Base-by-base conservation (phyloP, 2,888 invertebrate genomes). In the Octonoba sinensis region DNA sequence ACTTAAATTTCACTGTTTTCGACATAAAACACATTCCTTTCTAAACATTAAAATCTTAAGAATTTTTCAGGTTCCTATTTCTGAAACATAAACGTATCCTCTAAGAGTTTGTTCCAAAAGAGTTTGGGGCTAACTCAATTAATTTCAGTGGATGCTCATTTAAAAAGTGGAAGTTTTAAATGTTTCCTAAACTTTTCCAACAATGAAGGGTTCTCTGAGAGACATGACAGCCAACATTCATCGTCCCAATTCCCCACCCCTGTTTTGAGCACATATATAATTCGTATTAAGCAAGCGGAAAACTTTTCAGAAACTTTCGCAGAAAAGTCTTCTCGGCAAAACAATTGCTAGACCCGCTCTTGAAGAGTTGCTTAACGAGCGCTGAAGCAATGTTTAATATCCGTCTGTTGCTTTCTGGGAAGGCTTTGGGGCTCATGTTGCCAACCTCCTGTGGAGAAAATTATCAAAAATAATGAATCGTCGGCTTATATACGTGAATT, bases 401-500 rank as follows among this genome's bases (percentile, higher is more conserved):
- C 57, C 60, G 46, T 72, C 78, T 79, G 78, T 79, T 78, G 77
- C 62, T 15, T 18, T 24, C 27, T 15, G 36, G 62, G 18, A 36
- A 36, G 62, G 16, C 11, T 44, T 44, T n/a, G 36, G 44, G 11
- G 36, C 36, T 36, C 36, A 36, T 36, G 36, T 36, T 36, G 36
- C 36, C n/a, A 59, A 18, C 66, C 59, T 59, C 69, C 69, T 64
- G 69, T 70, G 51, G 46, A 56, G 70, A 57, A 51, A 72, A 79
- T 79, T 79, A 79, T 79, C 72, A 79, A 79, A 79, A 79, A 79
- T 79, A 79, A 79, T 79, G 78, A 79, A 79, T 79, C 46, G 72
- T 60, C 36, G 66, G 78, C 72, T 71, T 79, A 67, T 46, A 67
- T 24, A 60, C 60, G 57, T 27, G 20, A 8, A 46, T 62, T 44